These are phyloP conservation scores for Tenthredo scrophulariae DNA, from an alignment of 2,888 invertebrate species.

Conservation along the genomic window DNA sequence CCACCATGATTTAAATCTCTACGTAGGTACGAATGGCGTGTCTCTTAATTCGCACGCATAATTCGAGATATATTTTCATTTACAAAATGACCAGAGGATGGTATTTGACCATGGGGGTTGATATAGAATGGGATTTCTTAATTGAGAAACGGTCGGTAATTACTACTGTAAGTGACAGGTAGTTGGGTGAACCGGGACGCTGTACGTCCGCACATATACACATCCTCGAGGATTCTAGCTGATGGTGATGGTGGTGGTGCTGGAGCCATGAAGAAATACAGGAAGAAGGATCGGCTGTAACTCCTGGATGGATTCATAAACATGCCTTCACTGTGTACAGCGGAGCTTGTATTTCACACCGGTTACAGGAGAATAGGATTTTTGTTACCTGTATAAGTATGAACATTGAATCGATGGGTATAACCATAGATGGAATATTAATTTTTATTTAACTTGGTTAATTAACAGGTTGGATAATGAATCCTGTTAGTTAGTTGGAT, in stretches of 20 bases:
- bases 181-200: not conserved
- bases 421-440: conserved; percentile 55
- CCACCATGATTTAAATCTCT: conserved; percentile 36
- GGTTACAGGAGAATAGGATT: conserved; percentile 65
- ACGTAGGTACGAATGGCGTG: not conserved
- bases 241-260: not conserved
- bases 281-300: conserved; percentile 48
- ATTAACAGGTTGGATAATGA: conserved; percentile 42
- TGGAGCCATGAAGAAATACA: conserved; percentile 26
- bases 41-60: not conserved
- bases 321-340: conserved; percentile 60
- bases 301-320: conserved; percentile 60
- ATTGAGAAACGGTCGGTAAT: conserved; percentile 32
- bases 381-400: conserved; percentile 30
- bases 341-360: conserved; percentile 66
- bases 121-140: not conserved
- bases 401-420: not conserved
- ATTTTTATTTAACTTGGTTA: conserved; percentile 49
- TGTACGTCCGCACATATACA: not conserved
- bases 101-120: not conserved
- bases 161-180: conserved; percentile 32
- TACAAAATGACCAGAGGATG: not conserved
- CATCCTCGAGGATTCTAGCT: not conserved
- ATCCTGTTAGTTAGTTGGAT: conserved; percentile 6
- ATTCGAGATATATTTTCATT: not conserved